A percentile compares a stretch with the other conserved stretches of the same genome.
These are phyloP conservation scores for Gerris buenoi DNA, from an alignment of 1,140 invertebrate genomes.

Conservation along the genomic window DNA sequence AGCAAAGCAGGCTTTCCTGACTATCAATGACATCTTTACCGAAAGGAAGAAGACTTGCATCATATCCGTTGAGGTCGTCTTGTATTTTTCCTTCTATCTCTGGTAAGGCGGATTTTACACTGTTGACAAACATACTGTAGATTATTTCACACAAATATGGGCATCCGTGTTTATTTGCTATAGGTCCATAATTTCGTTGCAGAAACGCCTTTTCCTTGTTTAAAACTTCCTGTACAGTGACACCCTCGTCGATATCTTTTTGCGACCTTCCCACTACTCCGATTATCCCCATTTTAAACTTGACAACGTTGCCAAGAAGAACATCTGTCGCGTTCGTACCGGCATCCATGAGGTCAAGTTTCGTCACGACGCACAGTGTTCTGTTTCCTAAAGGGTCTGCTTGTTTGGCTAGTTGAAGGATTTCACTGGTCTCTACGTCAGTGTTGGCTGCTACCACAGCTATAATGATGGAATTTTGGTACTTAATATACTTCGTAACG, in stretches of 20 bases:
- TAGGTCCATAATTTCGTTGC: slow-evolving; percentile 44
- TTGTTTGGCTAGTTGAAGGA: slow-evolving; percentile 42
- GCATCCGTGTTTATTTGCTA: slow-evolving; percentile 45
- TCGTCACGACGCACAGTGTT: slow-evolving; percentile 56
- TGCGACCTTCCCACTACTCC: slow-evolving; percentile 62
- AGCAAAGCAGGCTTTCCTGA: slow-evolving; percentile 46
- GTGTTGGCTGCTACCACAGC: slow-evolving; percentile 48
- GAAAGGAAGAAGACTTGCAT: slow-evolving; percentile 42
- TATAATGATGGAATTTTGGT: slow-evolving; percentile 36
- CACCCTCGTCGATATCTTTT: slow-evolving; percentile 49
- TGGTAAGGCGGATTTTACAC: slow-evolving; percentile 49
- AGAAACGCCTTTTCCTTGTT: slow-evolving; percentile 46
- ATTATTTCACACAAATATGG: slow-evolving; percentile 43
- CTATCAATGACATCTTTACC: slow-evolving; percentile 45
- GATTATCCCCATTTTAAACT: slow-evolving; percentile 62
- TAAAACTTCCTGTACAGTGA: slow-evolving; percentile 41
- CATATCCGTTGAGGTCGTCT: slow-evolving; percentile 45
- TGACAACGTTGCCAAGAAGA: slow-evolving; percentile 49
- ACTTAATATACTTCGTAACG: slow-evolving; percentile 38
- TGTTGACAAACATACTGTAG: slow-evolving; percentile 48
- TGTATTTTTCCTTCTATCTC: slow-evolving; percentile 47
- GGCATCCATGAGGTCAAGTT: slow-evolving; percentile 61
- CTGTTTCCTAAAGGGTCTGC: slow-evolving; percentile 46
- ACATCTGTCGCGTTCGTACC: slow-evolving; percentile 62
- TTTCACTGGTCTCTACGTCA: slow-evolving; percentile 48